Evolutionary conservation across 2,113 vertebrate species (phyloP).

Genomic region (Megaceryle maxima): DNA sequence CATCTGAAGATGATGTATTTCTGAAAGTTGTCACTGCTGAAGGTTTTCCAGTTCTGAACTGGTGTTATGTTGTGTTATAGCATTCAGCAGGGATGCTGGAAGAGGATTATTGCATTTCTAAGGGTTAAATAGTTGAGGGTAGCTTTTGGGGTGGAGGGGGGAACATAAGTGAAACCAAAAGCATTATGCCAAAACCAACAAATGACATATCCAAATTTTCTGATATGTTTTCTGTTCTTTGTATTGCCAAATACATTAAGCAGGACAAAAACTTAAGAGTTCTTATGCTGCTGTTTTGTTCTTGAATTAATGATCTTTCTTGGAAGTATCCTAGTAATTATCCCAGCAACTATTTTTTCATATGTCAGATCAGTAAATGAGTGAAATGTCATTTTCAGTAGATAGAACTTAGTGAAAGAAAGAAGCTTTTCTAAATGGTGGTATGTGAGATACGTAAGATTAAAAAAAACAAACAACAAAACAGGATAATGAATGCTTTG

Average conservation of each 20-base stretch:
- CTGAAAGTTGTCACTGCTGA: neutral
- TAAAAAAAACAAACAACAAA: neutral
- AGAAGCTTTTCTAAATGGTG: neutral
- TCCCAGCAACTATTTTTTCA: neutral
- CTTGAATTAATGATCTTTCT: neutral
- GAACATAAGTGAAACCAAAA: neutral
- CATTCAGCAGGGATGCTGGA: neutral
- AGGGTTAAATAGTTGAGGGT: neutral
- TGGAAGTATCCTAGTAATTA: neutral
- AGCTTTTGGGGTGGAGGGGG: neutral
- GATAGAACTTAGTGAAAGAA: neutral
- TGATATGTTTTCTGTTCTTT: neutral
- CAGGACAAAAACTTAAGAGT: neutral
- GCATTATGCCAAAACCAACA: neutral
- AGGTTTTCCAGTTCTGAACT: neutral
- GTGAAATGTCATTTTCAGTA: neutral
- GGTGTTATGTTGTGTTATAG: neutral
- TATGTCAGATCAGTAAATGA: neutral
- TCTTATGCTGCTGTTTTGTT: neutral
- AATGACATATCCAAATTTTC: neutral
- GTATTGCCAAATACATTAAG: neutral
- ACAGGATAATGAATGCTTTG: neutral
- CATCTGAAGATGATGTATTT: neutral
- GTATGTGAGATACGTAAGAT: neutral
- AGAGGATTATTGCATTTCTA: neutral